These are phyloP conservation scores for Achroia grisella DNA, from an alignment of 1,140 invertebrate genomes.

Conservation along the genomic window DNA sequence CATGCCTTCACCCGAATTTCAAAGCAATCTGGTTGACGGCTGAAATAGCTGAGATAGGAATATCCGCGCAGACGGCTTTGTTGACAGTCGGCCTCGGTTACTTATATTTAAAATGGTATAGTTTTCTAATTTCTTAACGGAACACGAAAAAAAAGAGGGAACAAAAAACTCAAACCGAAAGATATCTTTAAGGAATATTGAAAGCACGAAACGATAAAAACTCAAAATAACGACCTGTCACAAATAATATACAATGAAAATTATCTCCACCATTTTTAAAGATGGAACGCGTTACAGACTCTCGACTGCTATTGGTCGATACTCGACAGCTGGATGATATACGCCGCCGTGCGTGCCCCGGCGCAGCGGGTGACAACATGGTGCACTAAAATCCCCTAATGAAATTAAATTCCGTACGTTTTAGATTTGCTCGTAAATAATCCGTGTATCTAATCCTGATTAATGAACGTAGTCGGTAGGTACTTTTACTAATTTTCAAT, in stretches of 20 bases:
- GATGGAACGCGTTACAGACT: conserved; percentile 34
- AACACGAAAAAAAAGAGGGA: conserved; percentile 7
- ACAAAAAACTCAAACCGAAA: conserved; percentile 11
- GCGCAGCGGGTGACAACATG: conserved; percentile 65
- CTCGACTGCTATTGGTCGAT: conserved; percentile 45
- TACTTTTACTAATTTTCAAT: conserved; percentile 14
- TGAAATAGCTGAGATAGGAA: too few relatives aligned
- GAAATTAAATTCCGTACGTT: conserved; percentile 73
- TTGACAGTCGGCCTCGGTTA: too few relatives aligned
- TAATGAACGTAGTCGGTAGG: conserved; percentile 40
- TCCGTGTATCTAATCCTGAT: conserved; percentile 68
- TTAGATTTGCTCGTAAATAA: conserved; percentile 68
- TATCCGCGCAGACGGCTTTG: too few relatives aligned
- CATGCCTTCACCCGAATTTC: too few relatives aligned
- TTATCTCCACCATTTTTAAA: conserved; percentile 70
- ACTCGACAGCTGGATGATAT: conserved; percentile 66
- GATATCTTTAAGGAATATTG: conserved; percentile 48
- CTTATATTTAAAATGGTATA: too few relatives aligned
- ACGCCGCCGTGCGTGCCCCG: conserved; percentile 41
- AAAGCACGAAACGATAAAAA: conserved; percentile 61
- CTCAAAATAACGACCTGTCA: conserved; percentile 71
- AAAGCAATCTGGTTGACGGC: too few relatives aligned
- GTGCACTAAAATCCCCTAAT: conserved; percentile 66
- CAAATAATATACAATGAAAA: conserved; percentile 71
- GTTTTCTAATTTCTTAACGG: too few relatives aligned